Percentiles rank a stretch among this genome's conserved stretches.
phyloP scores from a whole-genome alignment of 2,888 invertebrate genomes.

The Plagiodera versicolora region DNA sequence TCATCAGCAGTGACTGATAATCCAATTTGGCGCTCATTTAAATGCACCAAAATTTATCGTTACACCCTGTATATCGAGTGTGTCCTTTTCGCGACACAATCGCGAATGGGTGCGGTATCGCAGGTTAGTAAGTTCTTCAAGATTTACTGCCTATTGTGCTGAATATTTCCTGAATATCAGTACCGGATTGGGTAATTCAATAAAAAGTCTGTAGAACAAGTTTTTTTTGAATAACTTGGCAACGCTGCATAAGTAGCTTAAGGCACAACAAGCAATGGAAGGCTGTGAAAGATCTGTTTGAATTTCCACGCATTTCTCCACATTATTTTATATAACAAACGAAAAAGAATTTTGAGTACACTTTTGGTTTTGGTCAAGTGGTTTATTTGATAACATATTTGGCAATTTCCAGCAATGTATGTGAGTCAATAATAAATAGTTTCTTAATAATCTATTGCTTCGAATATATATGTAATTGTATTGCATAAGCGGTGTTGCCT shows the following conservation, averaged over 20 bases:
- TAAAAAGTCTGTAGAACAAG: too few relatives aligned
- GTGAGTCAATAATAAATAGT: neutral
- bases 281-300: too few relatives aligned
- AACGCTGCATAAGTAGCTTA: too few relatives aligned
- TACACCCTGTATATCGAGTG: neutral
- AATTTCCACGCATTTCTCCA: too few relatives aligned
- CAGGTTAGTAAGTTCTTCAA: neutral
- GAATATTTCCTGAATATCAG: neutral
- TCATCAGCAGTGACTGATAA: too few relatives aligned
- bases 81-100: neutral
- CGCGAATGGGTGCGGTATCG: neutral
- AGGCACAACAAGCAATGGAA: too few relatives aligned
- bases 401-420: neutral
- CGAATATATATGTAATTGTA: neutral
- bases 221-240: too few relatives aligned
- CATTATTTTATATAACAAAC: too few relatives aligned
- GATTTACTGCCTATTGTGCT: neutral
- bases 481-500: neutral
- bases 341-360: too few relatives aligned
- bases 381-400: neutral
- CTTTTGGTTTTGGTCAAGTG: neutral
- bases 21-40: too few relatives aligned
- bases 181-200: too few relatives aligned
- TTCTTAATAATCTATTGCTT: neutral
- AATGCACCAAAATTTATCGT: too few relatives aligned